Evolutionary conservation across 2,888 invertebrate species (phyloP), one percentile per base, ranked within the genome.

Genomic region (Macaria liturata): DNA sequence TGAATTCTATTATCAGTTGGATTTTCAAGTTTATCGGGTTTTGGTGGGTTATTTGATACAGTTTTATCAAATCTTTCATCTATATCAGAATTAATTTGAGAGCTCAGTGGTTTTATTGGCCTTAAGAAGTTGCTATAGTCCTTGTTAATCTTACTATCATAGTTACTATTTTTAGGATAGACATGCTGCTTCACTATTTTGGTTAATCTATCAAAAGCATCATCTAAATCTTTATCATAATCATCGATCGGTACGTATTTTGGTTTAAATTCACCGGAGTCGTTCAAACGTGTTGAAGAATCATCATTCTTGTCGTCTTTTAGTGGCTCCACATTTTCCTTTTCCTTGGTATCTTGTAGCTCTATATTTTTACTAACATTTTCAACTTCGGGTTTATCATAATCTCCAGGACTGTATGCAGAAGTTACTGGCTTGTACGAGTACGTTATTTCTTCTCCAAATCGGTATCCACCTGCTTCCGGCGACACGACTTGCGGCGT

Each of bases 401-500:
- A 57, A 32, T 64, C 63, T 54, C 40, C 57, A 51, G 42, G 55
- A 68, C 62, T 50, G 20, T 46, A 49, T 32, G 32, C 32, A 7
- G 51, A 46, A 34, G 40, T 46, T 4, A 45, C 40, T 39, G 74
- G 68, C 43, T 64, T 70, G 65, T 76, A 73, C 9, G 69, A 56
- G 64, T 79, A 64, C 32, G 58, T 70, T 76, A 83, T 66, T 80
- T 81, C 74, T 74, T 82, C 76, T 78, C 77, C 79, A 75, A 69
- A 61, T 79, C 78, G 74, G 75, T 73, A 68, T 69, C 75, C 81
- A 79, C 80, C 73, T 70, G 64, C 70, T 80, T 82, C 63, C 75
- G 80, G 62, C 74, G 83, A 70, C 88, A 88, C 66, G 78, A 76
- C 71, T 84, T 88, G 75, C 77, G 86, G 80, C 73, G 80, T 66